Base-by-base conservation (phyloP, 1,140 invertebrate species). In the Aphelinus certus region DNA sequence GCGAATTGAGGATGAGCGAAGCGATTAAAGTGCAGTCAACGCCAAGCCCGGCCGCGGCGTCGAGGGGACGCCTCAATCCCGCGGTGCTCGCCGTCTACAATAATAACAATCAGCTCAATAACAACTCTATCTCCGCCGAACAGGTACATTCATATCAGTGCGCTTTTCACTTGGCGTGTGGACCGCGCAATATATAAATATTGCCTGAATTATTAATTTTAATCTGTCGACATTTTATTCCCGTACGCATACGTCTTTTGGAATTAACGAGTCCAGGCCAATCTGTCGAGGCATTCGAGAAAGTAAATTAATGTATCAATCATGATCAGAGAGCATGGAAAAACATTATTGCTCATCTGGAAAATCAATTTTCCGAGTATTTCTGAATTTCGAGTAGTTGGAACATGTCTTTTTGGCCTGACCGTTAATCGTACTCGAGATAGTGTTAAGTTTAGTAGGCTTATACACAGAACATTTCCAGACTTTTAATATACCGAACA, bases 71-170 rank as follows among this genome's bases (percentile, higher is more conserved):
- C 5, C 71, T 85, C n/a, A 80, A 81, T 71, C 82, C 83, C 53
- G 76, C 81, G 9, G 72, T 85, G n/a, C 79, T 85, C 43, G 83
- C 84, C 61, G 80, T 75, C 66, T 84, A 81, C 71, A 53, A 9
- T 9, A 53, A 9, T 9, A 77, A 81, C 75, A 47, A 10, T 53
- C 76, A 69, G 46, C 68, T 73, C 56, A 71, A 75, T 57, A 75
- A 76, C n/a, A 48, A n/a, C 49, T 3, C 43, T 3, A 48, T 49
- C 47, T 3, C 3, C 45, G 42, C n/a, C n/a, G 70, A 76, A 0
- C 70, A 76, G 9, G 51, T 53, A 4, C 4, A 53, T 53, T 53
- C 9, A 9, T 53, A 53, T 53, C 4, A 6, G 51, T 53, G 51
- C 51, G 9, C 51, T 6, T 53, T 26, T 26, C 26, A 26, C 51